Percentiles rank a stretch among this genome's conserved stretches.
Evolutionary conservation across 2,113 vertebrate genomes (phyloP).

Genomic region (Microtus pennsylvanicus): DNA sequence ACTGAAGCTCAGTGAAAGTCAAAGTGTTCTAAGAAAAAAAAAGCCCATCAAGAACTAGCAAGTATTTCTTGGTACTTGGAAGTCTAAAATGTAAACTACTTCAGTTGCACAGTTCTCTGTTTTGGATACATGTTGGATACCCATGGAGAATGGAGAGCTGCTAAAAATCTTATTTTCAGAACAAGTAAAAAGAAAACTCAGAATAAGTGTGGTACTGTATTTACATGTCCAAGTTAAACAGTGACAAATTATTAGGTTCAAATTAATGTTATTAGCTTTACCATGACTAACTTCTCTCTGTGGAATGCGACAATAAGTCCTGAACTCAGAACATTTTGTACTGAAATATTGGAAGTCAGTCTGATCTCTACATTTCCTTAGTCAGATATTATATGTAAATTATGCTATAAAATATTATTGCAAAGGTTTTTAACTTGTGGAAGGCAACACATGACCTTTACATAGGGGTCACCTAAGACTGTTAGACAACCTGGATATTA

Average conservation of each 20-base stretch:
- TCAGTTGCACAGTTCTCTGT: not conserved
- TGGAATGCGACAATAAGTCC: not conserved
- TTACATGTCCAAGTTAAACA: not conserved
- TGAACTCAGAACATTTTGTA: not conserved
- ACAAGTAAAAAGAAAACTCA: not conserved
- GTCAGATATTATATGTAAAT: not conserved
- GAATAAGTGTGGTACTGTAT: not conserved
- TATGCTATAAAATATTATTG: not conserved
- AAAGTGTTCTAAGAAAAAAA: not conserved
- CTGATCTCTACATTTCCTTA: not conserved
- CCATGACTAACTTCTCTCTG: not conserved
- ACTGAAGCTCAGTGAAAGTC: not conserved
- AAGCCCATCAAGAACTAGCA: not conserved
- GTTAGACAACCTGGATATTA: not conserved
- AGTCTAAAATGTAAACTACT: not conserved
- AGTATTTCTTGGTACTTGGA: not conserved
- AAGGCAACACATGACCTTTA: not conserved
- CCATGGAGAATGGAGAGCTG: accelerated
- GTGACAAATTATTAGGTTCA: not conserved
- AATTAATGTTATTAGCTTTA: not conserved
- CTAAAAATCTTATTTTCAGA: not conserved
- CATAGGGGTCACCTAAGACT: not conserved
- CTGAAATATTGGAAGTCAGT: not conserved
- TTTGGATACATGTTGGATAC: not conserved
- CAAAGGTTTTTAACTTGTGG: not conserved